Base-by-base conservation (phyloP, 2,888 invertebrate genomes). In the Aspidapion aeneum region DNA sequence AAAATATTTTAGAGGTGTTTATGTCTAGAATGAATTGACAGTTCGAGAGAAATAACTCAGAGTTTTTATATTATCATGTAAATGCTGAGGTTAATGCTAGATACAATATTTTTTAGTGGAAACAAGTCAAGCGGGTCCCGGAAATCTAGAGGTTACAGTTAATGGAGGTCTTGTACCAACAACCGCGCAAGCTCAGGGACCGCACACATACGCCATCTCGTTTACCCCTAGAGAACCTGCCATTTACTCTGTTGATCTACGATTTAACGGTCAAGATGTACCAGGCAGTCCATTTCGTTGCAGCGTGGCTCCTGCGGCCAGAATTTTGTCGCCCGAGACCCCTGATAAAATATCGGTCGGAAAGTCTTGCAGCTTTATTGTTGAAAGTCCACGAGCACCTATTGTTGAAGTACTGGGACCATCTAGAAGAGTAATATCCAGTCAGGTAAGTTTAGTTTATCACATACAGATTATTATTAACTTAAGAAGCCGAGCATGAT, bases 91-190 rank as follows among this genome's bases (percentile, higher is more conserved):
- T 16, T 48, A 12, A 17, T 17, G 7, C n/a, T 18, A 16, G 7
- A 7, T 17, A n/a, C n/a, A n/a, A n/a, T n/a, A n/a, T 18, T 22
- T 63, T 62, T 19, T 75, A 93, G 96, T 99, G 77, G 98, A 99
- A 81, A 98, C 98, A 16, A 94, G 96, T 76, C 94, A 96, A 79
- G 98, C 98, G 2, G 99, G 98, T 18, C 96, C 98, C 0, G 99
- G 99, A 19, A 98, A 99, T 80, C 83, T 99, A 54, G 98, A 99
- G 80, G 98, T 99, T 64, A 96, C 97, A 0, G 98, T 99, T 21
- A 98, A 99, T 76, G 96, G 97, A 5, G 98, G 98, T 0, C 87
- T 96, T 66, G 97, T 98, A 35, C 96, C 98, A 0, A 97, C 97
- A 0, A 95, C 95, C 20, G 97, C 97, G 12, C 96, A 97, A 76